phyloP scores from a whole-genome alignment of 2,113 vertebrate species.

The Anser brachyrhynchus region DNA sequence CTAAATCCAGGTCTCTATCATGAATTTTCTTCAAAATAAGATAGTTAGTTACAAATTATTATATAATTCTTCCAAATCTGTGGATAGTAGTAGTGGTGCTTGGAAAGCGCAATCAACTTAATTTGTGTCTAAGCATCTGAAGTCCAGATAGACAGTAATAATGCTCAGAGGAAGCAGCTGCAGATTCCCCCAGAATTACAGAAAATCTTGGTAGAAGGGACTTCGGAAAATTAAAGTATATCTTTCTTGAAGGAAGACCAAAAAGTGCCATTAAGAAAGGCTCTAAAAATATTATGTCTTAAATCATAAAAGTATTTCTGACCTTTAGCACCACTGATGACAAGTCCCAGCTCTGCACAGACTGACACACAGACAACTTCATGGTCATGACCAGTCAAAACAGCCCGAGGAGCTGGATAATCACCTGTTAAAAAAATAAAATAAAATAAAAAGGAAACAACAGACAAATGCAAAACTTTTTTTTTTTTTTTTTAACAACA shows the following conservation, averaged over 20 bases:
- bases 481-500: not conserved
- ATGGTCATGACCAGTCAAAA: constrained; percentile 96
- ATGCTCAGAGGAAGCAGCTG: constrained; percentile 3
- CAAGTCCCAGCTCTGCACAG: constrained; percentile 95
- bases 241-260: not conserved
- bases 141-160: not conserved
- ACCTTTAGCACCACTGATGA: constrained; percentile 99
- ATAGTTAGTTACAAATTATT: not conserved
- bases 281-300: constrained; percentile 3
- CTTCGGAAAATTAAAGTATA: not conserved
- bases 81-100: not conserved
- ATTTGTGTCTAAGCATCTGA: not conserved
- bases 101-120: not conserved
- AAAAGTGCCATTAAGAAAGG: not conserved
- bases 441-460: not conserved
- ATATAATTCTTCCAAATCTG: not conserved
- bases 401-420: constrained; percentile 94
- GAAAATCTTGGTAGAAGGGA: not conserved
- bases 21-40: not conserved
- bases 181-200: not conserved
- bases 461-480: not conserved
- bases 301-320: constrained; percentile 62
- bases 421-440: constrained; percentile 81
- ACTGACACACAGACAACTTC: constrained; percentile 97
- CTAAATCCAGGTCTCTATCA: not conserved